These are phyloP conservation scores for Euura saliciscinereae DNA, from an alignment of 1,140 invertebrate species.

Conservation along the genomic window DNA sequence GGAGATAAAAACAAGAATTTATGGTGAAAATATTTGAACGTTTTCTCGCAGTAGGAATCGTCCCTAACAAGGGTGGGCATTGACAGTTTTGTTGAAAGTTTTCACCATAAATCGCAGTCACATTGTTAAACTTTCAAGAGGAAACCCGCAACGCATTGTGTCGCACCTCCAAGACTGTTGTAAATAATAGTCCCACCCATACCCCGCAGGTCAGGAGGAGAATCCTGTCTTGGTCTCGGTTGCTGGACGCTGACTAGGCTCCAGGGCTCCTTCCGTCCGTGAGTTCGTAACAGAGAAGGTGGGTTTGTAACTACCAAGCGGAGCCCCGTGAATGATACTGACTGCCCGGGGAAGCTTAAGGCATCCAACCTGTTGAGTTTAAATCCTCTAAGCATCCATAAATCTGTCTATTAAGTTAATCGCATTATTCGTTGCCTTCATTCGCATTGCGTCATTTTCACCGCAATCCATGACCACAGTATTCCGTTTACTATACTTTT, in stretches of 20 bases:
- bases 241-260: not conserved
- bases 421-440: constrained; percentile 42
- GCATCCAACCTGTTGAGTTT: constrained; percentile 52
- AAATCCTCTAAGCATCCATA: constrained; percentile 52
- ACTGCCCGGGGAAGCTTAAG: constrained; percentile 9
- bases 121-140: constrained; percentile 59
- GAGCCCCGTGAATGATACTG: not conserved
- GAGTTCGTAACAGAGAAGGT: constrained; percentile 6
- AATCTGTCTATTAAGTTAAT: constrained; percentile 50
- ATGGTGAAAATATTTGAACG: constrained; percentile 52
- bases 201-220: constrained; percentile 9
- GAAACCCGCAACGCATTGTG: constrained; percentile 59
- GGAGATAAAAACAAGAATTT: constrained; percentile 46
- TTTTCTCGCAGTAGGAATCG: constrained; percentile 27
- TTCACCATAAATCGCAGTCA: constrained; percentile 52
- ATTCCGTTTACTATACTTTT: not conserved
- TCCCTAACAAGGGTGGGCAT: constrained; percentile 42
- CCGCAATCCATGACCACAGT: not conserved
- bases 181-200: constrained; percentile 44
- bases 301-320: not conserved
- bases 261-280: not conserved
- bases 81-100: constrained; percentile 62
- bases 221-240: not conserved
- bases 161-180: constrained; percentile 49
- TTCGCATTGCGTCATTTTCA: constrained; percentile 9